phyloP scores from a whole-genome alignment of 2,113 vertebrate genomes.

The Abramis brama region DNA sequence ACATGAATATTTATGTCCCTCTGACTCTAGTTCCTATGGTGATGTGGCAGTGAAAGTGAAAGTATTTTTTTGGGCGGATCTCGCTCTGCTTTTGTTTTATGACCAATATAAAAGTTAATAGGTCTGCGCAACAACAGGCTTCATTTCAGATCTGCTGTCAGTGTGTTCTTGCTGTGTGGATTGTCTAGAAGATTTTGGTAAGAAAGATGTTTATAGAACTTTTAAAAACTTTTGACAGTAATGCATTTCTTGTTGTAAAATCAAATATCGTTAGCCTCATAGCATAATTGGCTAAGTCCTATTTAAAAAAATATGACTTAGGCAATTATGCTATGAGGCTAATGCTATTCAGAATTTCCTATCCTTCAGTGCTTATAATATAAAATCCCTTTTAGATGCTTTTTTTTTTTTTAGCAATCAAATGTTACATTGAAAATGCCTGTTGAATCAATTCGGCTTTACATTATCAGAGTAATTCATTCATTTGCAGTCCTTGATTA shows the following conservation, averaged over 20 bases:
- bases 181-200: not conserved
- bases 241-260: not conserved
- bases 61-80: not conserved
- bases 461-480: too few relatives aligned
- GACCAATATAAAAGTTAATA: not conserved
- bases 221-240: not conserved
- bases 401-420: not conserved
- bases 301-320: too few relatives aligned
- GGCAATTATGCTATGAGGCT: too few relatives aligned
- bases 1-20: conserved; percentile 58
- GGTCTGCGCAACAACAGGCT: too few relatives aligned
- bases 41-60: not conserved
- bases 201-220: not conserved
- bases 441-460: too few relatives aligned
- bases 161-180: not conserved
- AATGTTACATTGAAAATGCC: not conserved
- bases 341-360: too few relatives aligned
- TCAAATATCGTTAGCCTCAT: too few relatives aligned
- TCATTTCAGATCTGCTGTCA: not conserved
- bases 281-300: too few relatives aligned
- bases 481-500: not conserved
- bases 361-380: too few relatives aligned
- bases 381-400: not conserved
- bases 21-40: conserved; percentile 63
- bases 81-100: not conserved